These are phyloP conservation scores for Andrena fulva DNA, from an alignment of 2,888 invertebrate genomes.

Conservation along the genomic window DNA sequence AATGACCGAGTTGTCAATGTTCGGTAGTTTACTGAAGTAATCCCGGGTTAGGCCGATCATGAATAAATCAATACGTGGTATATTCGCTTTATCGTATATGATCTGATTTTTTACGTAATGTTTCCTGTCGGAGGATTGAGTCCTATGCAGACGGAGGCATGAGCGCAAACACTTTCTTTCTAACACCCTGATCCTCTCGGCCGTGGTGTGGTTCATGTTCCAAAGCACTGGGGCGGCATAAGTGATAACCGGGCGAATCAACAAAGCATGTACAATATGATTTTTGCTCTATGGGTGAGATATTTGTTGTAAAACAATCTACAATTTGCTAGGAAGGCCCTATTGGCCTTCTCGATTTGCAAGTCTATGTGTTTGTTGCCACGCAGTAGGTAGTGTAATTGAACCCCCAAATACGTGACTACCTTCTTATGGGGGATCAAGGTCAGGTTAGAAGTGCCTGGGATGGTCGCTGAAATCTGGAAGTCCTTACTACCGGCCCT, in stretches of 20 bases:
- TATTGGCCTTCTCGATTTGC: too few species aligned
- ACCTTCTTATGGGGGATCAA: too few species aligned
- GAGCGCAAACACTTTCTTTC: background rate
- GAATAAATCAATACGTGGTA: background rate
- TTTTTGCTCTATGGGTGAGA: background rate
- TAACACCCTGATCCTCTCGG: background rate
- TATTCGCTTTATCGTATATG: background rate
- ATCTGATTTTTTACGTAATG: background rate
- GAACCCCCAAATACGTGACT: too few species aligned
- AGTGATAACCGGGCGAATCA: too few species aligned
- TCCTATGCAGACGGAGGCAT: background rate
- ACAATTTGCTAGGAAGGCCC: too few species aligned
- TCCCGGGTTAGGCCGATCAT: slow-evolving; percentile 56
- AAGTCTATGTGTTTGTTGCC: too few species aligned
- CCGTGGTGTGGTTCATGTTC: background rate
- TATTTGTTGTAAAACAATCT: too few species aligned
- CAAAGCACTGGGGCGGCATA: background rate
- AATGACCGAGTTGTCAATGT: slow-evolving; percentile 15
- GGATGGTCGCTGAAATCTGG: too few species aligned
- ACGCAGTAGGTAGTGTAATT: too few species aligned
- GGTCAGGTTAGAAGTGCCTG: too few species aligned
- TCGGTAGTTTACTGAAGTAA: slow-evolving; percentile 35
- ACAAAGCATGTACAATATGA: background rate
- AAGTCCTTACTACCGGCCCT: too few species aligned
- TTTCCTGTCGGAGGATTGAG: background rate